Evolutionary conservation across 2,888 invertebrate species (phyloP).

Genomic region (Eristalis intricaria): DNA sequence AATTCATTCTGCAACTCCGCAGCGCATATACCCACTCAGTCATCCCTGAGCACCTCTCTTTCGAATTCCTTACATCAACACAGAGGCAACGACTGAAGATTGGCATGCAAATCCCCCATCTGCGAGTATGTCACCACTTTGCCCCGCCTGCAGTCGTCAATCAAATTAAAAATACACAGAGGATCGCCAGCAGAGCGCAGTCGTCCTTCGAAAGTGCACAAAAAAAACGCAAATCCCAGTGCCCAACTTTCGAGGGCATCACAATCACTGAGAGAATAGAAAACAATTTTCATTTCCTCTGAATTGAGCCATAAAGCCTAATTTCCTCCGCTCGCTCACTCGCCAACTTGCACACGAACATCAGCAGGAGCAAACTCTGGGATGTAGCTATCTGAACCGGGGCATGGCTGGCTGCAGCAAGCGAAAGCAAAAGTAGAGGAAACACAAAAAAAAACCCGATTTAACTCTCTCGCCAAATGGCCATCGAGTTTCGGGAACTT

Average conservation of each 20-base stretch:
- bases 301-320: conserved; percentile 69
- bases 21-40: neutral
- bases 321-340: conserved; percentile 38
- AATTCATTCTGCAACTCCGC: neutral
- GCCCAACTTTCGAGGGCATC: conserved; percentile 53
- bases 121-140: conserved; percentile 1
- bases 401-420: conserved; percentile 38
- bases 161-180: conserved; percentile 61
- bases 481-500: conserved; percentile 38
- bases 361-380: neutral
- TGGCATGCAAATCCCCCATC: conserved; percentile 39
- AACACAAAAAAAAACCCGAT: conserved; percentile 42
- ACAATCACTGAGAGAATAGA: conserved; percentile 69
- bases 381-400: neutral
- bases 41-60: neutral
- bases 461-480: conserved; percentile 65
- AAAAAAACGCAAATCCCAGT: conserved; percentile 32
- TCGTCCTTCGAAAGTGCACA: neutral
- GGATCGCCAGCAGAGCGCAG: conserved; percentile 25
- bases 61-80: conserved; percentile 21
- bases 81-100: conserved; percentile 10
- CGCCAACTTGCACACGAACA: neutral
- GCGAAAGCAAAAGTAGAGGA: neutral
- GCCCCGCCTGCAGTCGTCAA: conserved; percentile 56
- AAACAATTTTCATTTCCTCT: conserved; percentile 69